Conservation (phyloP, 1,140 invertebrate species). For the Drosophila tristis region DNA sequence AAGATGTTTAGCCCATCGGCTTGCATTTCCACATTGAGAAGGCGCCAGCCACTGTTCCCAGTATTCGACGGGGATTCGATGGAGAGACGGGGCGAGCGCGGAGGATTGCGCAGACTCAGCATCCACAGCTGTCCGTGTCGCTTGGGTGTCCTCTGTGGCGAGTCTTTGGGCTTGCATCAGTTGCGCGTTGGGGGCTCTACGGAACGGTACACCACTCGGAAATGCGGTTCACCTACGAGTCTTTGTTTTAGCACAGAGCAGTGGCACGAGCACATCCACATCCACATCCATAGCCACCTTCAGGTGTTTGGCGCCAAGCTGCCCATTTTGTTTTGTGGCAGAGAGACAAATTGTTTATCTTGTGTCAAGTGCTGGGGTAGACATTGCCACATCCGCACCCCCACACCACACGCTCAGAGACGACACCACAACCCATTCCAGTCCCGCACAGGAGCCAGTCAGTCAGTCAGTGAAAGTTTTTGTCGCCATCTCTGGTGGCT, state of each 20-base stretch:
- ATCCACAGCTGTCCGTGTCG: slow-evolving; percentile 38
- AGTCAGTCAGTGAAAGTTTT: slow-evolving; percentile 52
- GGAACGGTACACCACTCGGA: slow-evolving; percentile 47
- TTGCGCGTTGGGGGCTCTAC: slow-evolving; percentile 43
- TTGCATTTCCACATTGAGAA: slow-evolving; percentile 1
- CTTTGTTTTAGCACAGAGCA: slow-evolving; percentile 14
- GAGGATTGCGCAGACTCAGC: slow-evolving; percentile 51
- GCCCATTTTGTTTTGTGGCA: slow-evolving; percentile 64
- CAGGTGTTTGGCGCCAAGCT: slow-evolving; percentile 80
- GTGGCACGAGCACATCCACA: neutral
- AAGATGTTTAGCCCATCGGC: slow-evolving; percentile 26
- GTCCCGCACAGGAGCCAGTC: slow-evolving; percentile 3
- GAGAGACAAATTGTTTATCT: slow-evolving; percentile 81
- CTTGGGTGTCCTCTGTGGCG: slow-evolving; percentile 1
- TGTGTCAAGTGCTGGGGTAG: slow-evolving; percentile 70
- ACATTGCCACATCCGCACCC: neutral
- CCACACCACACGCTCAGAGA: neutral
- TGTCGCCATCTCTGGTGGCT: slow-evolving; percentile 46
- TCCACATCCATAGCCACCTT: slow-evolving; percentile 1
- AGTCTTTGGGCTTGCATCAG: slow-evolving; percentile 23
- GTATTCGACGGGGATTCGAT: slow-evolving; percentile 4
- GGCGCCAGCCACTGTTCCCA: slow-evolving; percentile 31
- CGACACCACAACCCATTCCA: neutral
- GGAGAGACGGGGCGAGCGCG: neutral
- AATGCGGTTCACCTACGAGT: slow-evolving; percentile 17